phyloP scores from a whole-genome alignment of 2,888 invertebrate genomes.

The Ommatoiulus sabulosus region DNA sequence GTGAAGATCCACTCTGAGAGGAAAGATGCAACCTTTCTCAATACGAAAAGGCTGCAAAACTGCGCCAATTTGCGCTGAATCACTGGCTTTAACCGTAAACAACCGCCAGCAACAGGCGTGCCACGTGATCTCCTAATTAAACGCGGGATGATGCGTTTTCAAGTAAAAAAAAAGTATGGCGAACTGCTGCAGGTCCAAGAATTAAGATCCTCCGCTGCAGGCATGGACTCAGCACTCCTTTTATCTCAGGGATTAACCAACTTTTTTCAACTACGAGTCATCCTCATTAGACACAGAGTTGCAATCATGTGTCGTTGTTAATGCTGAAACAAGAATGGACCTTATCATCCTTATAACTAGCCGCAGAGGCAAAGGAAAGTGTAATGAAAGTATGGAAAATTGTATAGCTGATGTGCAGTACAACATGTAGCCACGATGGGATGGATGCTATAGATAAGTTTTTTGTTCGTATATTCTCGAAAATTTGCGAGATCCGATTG shows the following conservation, averaged over 20 bases:
- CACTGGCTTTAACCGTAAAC: constrained; percentile 39
- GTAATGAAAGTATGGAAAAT: too few species aligned
- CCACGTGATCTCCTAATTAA: not conserved
- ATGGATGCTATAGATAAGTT: too few species aligned
- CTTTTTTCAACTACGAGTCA: not conserved
- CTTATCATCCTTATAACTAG: too few species aligned
- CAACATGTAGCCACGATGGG: too few species aligned
- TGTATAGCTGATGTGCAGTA: too few species aligned
- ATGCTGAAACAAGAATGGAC: too few species aligned
- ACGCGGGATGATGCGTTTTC: not conserved
- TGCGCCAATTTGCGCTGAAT: constrained; percentile 9
- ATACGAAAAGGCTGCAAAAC: not conserved
- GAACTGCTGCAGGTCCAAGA: not conserved
- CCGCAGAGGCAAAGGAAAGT: too few species aligned
- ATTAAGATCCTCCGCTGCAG: not conserved
- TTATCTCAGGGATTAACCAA: not conserved
- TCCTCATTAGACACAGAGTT: too few species aligned
- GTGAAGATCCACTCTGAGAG: not conserved
- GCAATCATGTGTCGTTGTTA: too few species aligned
- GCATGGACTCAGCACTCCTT: not conserved
- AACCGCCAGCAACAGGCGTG: constrained; percentile 42
- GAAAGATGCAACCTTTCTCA: not conserved
- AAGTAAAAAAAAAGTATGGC: not conserved
- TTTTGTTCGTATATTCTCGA: too few species aligned
- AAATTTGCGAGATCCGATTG: too few species aligned